Conservation (phyloP, 2,797 vertebrate species). For the Astyanax mexicanus region DNA sequence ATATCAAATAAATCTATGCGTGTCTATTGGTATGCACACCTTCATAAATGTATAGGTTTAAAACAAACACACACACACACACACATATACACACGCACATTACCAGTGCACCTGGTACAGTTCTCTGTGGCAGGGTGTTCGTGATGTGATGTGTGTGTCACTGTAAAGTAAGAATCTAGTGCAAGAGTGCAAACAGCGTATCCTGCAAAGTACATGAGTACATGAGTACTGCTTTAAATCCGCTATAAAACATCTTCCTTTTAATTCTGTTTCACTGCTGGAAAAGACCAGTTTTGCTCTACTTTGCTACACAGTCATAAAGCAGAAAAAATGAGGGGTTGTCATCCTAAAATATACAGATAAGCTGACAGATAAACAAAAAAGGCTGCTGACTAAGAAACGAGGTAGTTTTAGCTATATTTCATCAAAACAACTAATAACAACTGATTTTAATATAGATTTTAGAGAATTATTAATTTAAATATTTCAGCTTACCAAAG, state of each 20-base stretch:
- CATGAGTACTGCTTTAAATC: not conserved
- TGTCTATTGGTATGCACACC: no score
- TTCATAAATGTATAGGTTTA: constrained; percentile 3
- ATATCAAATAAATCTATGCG: constrained; percentile 27
- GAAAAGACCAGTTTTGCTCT: not conserved
- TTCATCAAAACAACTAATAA: not conserved
- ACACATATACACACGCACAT: no score
- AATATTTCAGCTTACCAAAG: not conserved
- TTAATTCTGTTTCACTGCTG: not conserved
- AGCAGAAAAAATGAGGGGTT: no score
- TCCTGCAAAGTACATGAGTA: constrained; percentile 58
- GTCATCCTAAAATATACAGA: no score
- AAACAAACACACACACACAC: constrained; percentile 26
- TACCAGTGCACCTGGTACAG: constrained; percentile 58
- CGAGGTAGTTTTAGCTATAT: not conserved
- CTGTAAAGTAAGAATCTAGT: constrained; percentile 51
- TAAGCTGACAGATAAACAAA: not conserved
- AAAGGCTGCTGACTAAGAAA: not conserved
- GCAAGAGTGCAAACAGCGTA: constrained; percentile 47
- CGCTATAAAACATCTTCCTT: not conserved
- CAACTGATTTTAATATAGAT: no score
- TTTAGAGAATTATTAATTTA: no score
- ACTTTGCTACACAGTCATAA: not conserved
- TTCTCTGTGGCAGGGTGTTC: constrained; percentile 35
- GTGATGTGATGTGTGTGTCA: constrained; percentile 32